phyloP scores from a whole-genome alignment of 2,113 vertebrate species.

The Macaca nemestrina region DNA sequence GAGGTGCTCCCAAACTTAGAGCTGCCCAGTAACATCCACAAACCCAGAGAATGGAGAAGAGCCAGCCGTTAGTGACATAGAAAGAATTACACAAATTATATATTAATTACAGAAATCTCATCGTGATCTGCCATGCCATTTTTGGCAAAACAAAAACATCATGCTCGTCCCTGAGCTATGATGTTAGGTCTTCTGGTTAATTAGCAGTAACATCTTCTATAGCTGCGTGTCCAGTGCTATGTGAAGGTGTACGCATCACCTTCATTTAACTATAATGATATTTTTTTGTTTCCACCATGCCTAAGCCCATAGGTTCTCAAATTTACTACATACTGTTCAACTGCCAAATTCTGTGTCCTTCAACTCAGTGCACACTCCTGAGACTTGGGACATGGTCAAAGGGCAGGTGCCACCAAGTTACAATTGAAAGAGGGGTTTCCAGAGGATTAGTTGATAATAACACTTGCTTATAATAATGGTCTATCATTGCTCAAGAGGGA shows the following conservation, averaged over 20 bases:
- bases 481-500: not conserved
- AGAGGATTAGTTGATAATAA: not conserved
- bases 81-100: not conserved
- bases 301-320: not conserved
- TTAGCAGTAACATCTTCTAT: not conserved
- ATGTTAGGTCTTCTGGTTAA: not conserved
- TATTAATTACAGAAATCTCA: not conserved
- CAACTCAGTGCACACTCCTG: not conserved
- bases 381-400: not conserved
- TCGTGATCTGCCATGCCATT: not conserved
- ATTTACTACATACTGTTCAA: not conserved
- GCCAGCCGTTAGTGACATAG: rapidly evolving
- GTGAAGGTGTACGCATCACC: not conserved
- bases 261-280: not conserved
- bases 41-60: not conserved
- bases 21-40: not conserved
- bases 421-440: not conserved
- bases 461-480: not conserved
- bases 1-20: not conserved
- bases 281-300: not conserved
- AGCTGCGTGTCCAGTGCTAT: not conserved
- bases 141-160: not conserved
- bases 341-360: rapidly evolving
- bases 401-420: not conserved
- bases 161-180: not conserved